Conservation (phyloP, 2,797 vertebrate genomes). For the Malurus leucopterus region DNA sequence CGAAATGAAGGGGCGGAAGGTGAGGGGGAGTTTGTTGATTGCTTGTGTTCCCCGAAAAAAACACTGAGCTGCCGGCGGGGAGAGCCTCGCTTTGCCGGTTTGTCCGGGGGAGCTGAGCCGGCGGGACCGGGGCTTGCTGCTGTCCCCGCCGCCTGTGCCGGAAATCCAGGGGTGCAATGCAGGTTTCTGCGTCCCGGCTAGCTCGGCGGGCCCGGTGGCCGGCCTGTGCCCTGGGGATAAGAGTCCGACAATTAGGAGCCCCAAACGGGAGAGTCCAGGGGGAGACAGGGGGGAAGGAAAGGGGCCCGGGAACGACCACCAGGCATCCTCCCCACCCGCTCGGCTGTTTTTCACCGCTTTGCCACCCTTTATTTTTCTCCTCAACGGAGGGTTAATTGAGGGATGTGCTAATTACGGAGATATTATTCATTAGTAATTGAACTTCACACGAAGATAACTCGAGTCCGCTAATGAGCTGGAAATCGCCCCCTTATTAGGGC, state of each 20-base stretch:
- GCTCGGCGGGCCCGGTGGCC: neutral
- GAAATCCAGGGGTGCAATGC: neutral
- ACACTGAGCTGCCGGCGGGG: rapidly evolving
- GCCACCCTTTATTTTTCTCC: neutral
- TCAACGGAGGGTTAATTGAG: neutral
- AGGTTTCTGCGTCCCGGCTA: neutral
- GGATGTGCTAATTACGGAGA: neutral
- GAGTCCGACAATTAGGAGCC: neutral
- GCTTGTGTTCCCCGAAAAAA: neutral
- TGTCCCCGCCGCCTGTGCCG: neutral
- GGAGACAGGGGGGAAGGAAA: rapidly evolving
- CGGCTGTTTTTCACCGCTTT: neutral
- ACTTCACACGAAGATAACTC: neutral
- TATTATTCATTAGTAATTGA: neutral
- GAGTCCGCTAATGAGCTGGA: neutral
- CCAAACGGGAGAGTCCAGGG: neutral
- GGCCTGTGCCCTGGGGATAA: neutral
- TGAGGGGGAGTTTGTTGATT: no score
- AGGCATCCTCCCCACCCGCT: neutral
- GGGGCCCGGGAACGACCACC: neutral
- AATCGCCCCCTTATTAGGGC: neutral
- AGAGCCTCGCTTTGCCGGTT: neutral
- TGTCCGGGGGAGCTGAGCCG: neutral
- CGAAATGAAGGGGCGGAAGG: rapidly evolving
- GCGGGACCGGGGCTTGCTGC: neutral